Conservation (phyloP, 2,797 vertebrate genomes). For the Sardinella longiceps region DNA sequence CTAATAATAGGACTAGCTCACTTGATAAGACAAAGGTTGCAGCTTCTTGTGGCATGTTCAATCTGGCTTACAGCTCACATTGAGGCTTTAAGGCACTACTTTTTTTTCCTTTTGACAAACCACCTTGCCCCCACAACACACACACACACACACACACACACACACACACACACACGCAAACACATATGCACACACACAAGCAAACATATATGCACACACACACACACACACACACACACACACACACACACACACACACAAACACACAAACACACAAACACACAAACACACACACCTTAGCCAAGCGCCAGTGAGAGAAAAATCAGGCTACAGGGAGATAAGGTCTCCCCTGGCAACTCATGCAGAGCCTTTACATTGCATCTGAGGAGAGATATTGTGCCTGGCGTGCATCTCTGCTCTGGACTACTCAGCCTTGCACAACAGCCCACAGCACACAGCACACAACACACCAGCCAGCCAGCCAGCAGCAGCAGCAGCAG, state of each 20-base stretch:
- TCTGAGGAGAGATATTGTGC: slow-evolving; percentile 48
- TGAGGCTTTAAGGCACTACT: background rate
- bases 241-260: slow-evolving; percentile 32
- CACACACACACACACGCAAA: slow-evolving; percentile 20
- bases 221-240: slow-evolving; percentile 22
- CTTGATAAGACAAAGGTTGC: background rate
- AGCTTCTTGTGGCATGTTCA: background rate
- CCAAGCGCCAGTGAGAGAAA: slow-evolving; percentile 45
- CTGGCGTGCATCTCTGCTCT: slow-evolving; percentile 24
- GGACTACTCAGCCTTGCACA: slow-evolving; percentile 47
- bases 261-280: slow-evolving; percentile 2
- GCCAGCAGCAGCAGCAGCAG: background rate
- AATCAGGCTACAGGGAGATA: slow-evolving; percentile 55
- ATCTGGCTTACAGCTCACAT: background rate
- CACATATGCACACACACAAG: slow-evolving; percentile 25
- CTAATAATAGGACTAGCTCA: background rate
- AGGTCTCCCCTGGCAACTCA: slow-evolving; percentile 56
- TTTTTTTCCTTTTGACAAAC: background rate
- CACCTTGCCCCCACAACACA: background rate
- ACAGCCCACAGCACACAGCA: background rate
- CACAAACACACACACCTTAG: slow-evolving; percentile 22
- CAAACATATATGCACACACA: too few relatives aligned
- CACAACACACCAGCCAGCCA: too few relatives aligned
- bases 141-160: slow-evolving; percentile 29
- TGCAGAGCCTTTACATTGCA: slow-evolving; percentile 52